Evolutionary conservation across 2,113 vertebrate genomes (phyloP).

Genomic region (Python bivittatus): DNA sequence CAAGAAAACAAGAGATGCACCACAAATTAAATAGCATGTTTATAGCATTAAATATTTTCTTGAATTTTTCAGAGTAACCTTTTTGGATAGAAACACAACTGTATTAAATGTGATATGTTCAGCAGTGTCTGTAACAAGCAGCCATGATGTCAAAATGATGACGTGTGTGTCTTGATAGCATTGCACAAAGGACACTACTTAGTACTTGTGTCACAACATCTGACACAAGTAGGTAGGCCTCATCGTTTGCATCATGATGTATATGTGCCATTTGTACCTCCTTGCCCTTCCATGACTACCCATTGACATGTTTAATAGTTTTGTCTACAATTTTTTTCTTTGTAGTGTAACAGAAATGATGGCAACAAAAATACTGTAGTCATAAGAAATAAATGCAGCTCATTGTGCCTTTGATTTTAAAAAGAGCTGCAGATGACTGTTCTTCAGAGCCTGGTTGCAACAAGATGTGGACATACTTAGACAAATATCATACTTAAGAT

Average conservation of each 20-base stretch:
- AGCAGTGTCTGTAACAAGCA: not conserved
- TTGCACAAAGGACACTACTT: not conserved
- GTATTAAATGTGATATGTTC: constrained; percentile 37
- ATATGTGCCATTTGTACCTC: not conserved
- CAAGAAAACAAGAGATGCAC: constrained; percentile 61
- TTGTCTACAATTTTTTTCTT: constrained; percentile 24
- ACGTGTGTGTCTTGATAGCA: not conserved
- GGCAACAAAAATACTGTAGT: constrained; percentile 1
- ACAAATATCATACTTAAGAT: not conserved
- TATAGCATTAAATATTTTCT: constrained; percentile 72
- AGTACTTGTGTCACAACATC: not conserved
- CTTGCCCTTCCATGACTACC: not conserved
- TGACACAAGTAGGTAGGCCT: not conserved
- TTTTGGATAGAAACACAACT: constrained; percentile 46
- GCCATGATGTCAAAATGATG: not conserved
- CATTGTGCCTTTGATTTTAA: not conserved
- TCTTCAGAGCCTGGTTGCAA: constrained; percentile 14
- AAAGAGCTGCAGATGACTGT: constrained; percentile 4
- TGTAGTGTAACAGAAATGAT: constrained; percentile 16
- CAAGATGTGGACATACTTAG: not conserved
- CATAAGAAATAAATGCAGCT: not conserved
- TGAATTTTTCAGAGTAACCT: constrained; percentile 43
- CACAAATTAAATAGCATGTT: constrained; percentile 44
- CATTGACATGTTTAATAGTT: constrained; percentile 29
- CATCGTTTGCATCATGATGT: not conserved